Percentiles rank a stretch among this genome's conserved stretches.
Conservation (phyloP, 1,140 invertebrate genomes). For the fruit fly (Drosophila melanogaster) region DNA sequence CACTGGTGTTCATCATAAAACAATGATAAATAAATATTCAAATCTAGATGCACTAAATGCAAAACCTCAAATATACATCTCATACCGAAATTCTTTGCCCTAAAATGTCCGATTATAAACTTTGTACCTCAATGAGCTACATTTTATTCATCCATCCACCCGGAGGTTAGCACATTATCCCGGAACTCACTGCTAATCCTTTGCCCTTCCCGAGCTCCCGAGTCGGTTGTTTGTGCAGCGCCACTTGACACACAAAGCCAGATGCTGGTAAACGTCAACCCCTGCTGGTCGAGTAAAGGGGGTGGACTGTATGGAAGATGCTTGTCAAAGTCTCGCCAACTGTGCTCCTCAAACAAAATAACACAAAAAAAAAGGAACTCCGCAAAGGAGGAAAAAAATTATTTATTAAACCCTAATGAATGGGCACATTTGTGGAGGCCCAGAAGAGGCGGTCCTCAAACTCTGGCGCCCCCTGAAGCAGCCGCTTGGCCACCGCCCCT, state of each 20-base stretch:
- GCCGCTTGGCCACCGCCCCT: background rate
- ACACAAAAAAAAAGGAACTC: conserved; percentile 15
- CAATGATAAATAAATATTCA: background rate
- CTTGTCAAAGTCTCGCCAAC: conserved; percentile 57
- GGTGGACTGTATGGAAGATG: background rate
- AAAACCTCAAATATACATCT: too few species aligned
- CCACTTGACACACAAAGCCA: conserved; percentile 52
- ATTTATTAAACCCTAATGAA: conserved; percentile 81
- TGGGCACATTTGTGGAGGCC: conserved; percentile 69
- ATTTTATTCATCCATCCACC: background rate
- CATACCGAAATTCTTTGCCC: background rate
- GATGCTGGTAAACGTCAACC: conserved; percentile 53
- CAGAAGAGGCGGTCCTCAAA: conserved; percentile 16
- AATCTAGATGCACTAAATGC: too few species aligned
- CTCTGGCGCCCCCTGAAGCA: conserved; percentile 2
- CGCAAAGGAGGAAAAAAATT: conserved; percentile 48
- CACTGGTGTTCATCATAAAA: too few species aligned
- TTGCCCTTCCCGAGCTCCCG: background rate
- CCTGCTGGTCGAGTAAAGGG: conserved; percentile 8
- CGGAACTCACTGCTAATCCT: conserved; percentile 16
- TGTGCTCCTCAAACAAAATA: conserved; percentile 30
- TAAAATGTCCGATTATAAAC: background rate
- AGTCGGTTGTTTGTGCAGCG: conserved; percentile 31
- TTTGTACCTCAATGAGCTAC: background rate
- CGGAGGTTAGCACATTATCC: conserved; percentile 4